Conservation (phyloP, 1,140 invertebrate genomes). For the Steinernema khuongi region DNA sequence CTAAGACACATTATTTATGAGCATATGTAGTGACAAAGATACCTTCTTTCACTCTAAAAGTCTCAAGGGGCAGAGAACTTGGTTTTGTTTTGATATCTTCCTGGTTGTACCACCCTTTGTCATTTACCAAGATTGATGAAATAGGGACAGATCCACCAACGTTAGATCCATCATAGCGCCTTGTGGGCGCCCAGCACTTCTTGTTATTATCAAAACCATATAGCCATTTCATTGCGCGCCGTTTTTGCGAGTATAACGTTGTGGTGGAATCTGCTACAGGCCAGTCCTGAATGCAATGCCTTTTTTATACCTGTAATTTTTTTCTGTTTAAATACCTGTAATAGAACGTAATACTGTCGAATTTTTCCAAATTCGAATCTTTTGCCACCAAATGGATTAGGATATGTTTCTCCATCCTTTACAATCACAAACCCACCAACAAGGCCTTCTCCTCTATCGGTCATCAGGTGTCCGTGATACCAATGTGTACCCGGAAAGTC, state of each 20-base stretch:
- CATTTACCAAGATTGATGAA: slow-evolving; percentile 46
- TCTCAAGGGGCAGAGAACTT: slow-evolving; percentile 37
- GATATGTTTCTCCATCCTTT: background rate
- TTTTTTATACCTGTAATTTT: slow-evolving; percentile 15
- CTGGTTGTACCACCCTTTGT: slow-evolving; percentile 53
- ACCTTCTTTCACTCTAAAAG: slow-evolving; percentile 34
- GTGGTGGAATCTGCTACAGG: too few species aligned
- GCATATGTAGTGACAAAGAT: background rate
- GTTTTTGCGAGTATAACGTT: slow-evolving; percentile 34
- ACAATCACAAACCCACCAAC: slow-evolving; percentile 36
- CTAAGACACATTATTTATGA: slow-evolving; percentile 16
- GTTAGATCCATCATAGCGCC: slow-evolving; percentile 44
- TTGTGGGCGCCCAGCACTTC: slow-evolving; percentile 51
- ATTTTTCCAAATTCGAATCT: slow-evolving; percentile 25
- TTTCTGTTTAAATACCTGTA: slow-evolving; percentile 27
- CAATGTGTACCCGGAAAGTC: slow-evolving; percentile 55
- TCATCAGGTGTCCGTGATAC: slow-evolving; percentile 51
- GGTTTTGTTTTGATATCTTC: slow-evolving; percentile 48
- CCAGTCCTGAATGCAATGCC: slow-evolving; percentile 48
- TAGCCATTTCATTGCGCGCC: slow-evolving; percentile 56
- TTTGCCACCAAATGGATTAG: background rate
- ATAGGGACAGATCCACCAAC: slow-evolving; percentile 50
- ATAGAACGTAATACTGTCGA: slow-evolving; percentile 30
- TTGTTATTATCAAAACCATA: slow-evolving; percentile 46
- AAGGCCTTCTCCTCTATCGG: slow-evolving; percentile 50